Base-by-base conservation (phyloP, 1,140 invertebrate species). In the Drosophila pallidifrons region DNA sequence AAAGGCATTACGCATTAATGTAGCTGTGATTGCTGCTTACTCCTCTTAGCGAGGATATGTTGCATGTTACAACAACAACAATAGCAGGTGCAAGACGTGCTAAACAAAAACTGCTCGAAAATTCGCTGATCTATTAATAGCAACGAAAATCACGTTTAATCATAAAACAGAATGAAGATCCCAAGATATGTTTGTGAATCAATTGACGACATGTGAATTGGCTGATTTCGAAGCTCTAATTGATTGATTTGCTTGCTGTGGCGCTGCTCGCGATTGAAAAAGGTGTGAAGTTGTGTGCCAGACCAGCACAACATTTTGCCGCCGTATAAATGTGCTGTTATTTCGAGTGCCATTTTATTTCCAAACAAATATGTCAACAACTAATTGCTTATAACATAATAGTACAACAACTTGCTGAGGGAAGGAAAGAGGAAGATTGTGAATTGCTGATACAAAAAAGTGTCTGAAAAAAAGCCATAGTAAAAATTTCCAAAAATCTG, bases 201-300 rank as follows among this genome's bases (percentile, higher is more conserved):
- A 83, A 87, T 87, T 87, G 68, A 66, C 83, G 55, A 59, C 54
- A 71, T 83, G 77, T 63, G 68, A 87, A 87, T 87, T 83, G 67
- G 30, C 30, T 49, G 46, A 64, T 65, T 75, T 32, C 25, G 68
- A 47, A 41, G 58, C 76, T 70, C 82, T 87, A 86, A 86, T 87
- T 88, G 80, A 77, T 88, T 83, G 77, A 88, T 88, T 76, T 57
- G 52, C 35, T 8, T 8, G 35, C 35, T 7, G 7, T 8, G 8
- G 2, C 7, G 8, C 35, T 35, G 35, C 38, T 66, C 32, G 15
- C 49, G 11, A 2, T 7, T 32, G 25, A 20, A 16, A 61, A 38
- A 79, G 63, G 61, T 74, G 81, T 63, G 75, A 70, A 81, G 64
- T 73, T 69, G 49, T 64, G 11, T 28, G 20, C 15, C 49, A 77